Base-by-base conservation (phyloP, 2,113 vertebrate species). In the Catharus bicknelli region DNA sequence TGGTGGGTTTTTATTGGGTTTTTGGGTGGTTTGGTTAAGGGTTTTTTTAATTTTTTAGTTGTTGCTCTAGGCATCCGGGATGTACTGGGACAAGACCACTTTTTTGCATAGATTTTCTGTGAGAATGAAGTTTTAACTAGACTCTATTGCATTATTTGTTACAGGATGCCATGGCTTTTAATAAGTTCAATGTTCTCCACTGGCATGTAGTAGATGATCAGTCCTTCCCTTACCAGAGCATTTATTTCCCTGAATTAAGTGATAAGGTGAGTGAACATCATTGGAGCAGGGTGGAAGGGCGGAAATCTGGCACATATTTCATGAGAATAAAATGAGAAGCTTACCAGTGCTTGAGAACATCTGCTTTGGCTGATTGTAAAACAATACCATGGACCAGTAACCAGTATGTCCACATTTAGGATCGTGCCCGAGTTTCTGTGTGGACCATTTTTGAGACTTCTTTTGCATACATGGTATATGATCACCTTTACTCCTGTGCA, bases 141-240 rank as follows among this genome's bases (percentile, higher is more conserved):
- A 83, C 34, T 77, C 5, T 86, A 2, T 93, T 89, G 29, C 27
- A 10, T 86, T 80, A 73, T 86, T 51, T 82, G 19, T 96, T 92
- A 42, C 97, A 99, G 99, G 99, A 99, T 96, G 98, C 98, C 20
- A 99, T 99, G 99, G 98, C 99, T 55, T 99, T 99, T 96, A 99
- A 99, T 96, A 99, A 99, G 92, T 98, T 99, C 63, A 99, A 99
- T 61, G 99, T 99, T 73, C 98, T 99, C 69, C 99, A 99, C 97
- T 99, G 99, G 99, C 99, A 99, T 94, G 98, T 99, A 69, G 99
- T 99, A 43, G 99, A 99, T 30, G 99, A 99, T 78, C 97, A 75
- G 11, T 98, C 99, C 34, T 99, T 99, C 95, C 99, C 99, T 9
- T 99, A 98, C 88, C 95, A 99, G 96, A 99, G 99, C 88, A 81